These are phyloP conservation scores for Sturnus vulgaris DNA, from an alignment of 2,113 vertebrate species.

Conservation along the genomic window DNA sequence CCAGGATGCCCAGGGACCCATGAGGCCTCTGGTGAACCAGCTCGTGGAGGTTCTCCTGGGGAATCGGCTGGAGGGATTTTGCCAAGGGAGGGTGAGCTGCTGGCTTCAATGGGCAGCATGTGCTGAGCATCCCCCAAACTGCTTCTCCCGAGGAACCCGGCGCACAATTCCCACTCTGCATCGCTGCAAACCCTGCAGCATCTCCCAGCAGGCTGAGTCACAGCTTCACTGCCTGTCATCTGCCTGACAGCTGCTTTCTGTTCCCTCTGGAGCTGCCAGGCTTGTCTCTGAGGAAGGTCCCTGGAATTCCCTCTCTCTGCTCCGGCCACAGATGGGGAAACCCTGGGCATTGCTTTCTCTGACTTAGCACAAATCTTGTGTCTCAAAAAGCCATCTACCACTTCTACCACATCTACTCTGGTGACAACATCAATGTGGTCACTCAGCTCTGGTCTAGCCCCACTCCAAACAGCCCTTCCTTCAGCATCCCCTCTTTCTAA, in stretches of 20 bases:
- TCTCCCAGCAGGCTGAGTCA: not conserved
- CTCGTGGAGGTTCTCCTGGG: not conserved
- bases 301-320: not conserved
- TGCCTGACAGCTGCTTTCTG: not conserved
- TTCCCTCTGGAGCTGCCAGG: not conserved
- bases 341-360: not conserved
- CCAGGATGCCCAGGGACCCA: rapidly evolving
- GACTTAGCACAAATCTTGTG: not conserved
- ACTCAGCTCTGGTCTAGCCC: not conserved
- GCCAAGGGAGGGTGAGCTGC: not conserved
- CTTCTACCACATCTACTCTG: not conserved
- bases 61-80: not conserved
- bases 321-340: not conserved
- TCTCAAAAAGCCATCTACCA: not conserved
- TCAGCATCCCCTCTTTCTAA: not conserved
- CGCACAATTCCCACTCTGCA: not conserved
- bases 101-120: not conserved
- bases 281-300: not conserved
- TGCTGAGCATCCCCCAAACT: not conserved
- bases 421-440: not conserved
- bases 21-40: not conserved
- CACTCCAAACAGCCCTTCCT: not conserved
- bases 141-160: rapidly evolving
- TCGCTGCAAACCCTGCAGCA: not conserved
- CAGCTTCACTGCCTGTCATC: not conserved